phyloP scores from a whole-genome alignment of 2,113 vertebrate genomes.

The Pimephales promelas region DNA sequence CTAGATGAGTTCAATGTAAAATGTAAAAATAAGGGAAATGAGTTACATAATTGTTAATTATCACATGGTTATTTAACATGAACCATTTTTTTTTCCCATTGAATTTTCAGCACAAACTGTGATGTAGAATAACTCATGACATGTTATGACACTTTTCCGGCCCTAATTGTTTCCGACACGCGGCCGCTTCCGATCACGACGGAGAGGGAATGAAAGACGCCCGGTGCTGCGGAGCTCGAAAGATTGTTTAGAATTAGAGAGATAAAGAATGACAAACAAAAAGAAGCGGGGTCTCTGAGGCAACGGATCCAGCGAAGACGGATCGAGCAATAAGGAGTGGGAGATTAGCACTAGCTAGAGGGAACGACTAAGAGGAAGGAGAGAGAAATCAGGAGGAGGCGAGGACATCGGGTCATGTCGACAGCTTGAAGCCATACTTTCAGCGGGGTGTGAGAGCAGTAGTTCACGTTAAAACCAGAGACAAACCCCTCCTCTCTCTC shows the following conservation, averaged over 20 bases:
- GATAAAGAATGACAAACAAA: constrained; percentile 30
- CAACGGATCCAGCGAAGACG: constrained; percentile 50
- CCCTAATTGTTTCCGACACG: background rate
- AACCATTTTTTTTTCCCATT: background rate
- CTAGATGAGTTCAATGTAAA: background rate
- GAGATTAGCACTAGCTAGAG: constrained; percentile 31
- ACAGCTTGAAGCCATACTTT: constrained; percentile 61
- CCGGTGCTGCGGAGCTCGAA: background rate
- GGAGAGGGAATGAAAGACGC: background rate
- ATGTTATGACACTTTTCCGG: background rate
- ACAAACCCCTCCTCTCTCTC: background rate
- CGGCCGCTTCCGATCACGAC: background rate
- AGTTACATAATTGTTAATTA: too few relatives aligned
- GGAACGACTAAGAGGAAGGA: constrained; percentile 24
- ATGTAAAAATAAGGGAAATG: background rate
- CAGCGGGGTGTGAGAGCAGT: constrained; percentile 35
- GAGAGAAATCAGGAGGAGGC: constrained; percentile 23
- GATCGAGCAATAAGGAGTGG: constrained; percentile 26
- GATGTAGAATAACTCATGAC: background rate
- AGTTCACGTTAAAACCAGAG: constrained; percentile 47
- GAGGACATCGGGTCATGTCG: constrained; percentile 60
- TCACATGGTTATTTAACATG: background rate
- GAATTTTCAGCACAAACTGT: background rate
- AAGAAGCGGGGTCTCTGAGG: constrained; percentile 36
- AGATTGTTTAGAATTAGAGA: constrained; percentile 7